Conservation (phyloP, 35 echinoderm and acorn worm genomes). For the Acanthaster planci region DNA sequence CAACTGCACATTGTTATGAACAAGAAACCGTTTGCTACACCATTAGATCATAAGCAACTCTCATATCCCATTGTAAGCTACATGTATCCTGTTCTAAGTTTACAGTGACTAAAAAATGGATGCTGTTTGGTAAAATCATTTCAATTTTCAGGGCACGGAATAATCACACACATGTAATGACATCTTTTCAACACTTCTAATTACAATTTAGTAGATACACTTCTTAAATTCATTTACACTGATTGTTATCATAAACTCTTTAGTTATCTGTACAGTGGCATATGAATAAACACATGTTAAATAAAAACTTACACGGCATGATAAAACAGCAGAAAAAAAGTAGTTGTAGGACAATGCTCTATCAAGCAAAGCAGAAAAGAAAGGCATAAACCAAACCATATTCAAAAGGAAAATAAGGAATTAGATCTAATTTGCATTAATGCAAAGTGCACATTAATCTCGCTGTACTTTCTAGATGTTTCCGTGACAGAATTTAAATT, state of each 20-base stretch:
- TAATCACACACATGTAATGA: slow-evolving; percentile 22
- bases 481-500: too few relatives aligned
- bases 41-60: too few relatives aligned
- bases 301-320: neutral
- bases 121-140: neutral
- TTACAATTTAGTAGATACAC: neutral
- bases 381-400: too few relatives aligned
- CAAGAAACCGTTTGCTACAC: too few relatives aligned
- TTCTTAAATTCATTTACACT: neutral
- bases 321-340: neutral
- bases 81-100: too few relatives aligned
- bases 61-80: too few relatives aligned
- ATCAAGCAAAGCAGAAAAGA: neutral
- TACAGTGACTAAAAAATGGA: neutral
- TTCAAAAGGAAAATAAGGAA: too few relatives aligned
- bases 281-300: neutral
- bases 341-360: neutral
- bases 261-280: neutral
- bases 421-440: too few relatives aligned
- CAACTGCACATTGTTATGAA: too few relatives aligned
- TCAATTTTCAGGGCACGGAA: neutral
- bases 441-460: too few relatives aligned
- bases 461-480: too few relatives aligned
- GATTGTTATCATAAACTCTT: neutral
- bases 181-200: neutral